Conservation (phyloP, 64 coral and sea anemone species). For the Montipora efflorescens region DNA sequence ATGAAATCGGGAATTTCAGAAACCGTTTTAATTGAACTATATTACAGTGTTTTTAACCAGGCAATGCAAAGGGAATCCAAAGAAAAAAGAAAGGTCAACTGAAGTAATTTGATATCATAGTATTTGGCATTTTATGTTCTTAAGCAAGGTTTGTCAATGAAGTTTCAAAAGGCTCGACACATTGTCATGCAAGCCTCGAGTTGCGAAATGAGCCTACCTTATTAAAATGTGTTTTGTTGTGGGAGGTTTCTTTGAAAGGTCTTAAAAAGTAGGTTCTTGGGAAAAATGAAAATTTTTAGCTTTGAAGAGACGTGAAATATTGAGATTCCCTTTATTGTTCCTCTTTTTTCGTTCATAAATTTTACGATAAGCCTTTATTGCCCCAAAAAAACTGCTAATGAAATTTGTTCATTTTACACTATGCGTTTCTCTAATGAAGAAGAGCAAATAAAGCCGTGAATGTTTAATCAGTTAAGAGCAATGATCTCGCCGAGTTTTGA, state of each 20-base stretch:
- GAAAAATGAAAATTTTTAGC: no score
- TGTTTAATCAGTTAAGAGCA: constrained; percentile 15
- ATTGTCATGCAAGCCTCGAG: background rate
- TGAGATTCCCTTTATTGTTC: background rate
- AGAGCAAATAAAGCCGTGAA: background rate
- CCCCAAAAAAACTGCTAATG: constrained; percentile 15
- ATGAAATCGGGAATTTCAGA: no score
- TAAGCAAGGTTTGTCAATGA: background rate
- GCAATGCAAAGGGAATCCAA: no score
- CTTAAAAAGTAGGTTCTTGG: no score
- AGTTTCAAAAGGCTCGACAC: background rate
- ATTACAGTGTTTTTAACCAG: no score
- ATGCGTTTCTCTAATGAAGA: no score
- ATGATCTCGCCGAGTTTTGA: background rate
- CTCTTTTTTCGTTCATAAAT: background rate
- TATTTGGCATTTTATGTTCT: background rate
- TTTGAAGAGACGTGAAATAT: no score
- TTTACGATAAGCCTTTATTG: background rate
- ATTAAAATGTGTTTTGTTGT: background rate
- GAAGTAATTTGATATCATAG: no score
- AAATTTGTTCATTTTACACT: background rate
- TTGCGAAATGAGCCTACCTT: background rate
- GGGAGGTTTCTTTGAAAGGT: background rate
- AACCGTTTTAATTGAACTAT: no score
- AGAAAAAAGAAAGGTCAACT: no score